Evolutionary conservation across 2,888 invertebrate species (phyloP).

Genomic region (Bimastos eiseni): DNA sequence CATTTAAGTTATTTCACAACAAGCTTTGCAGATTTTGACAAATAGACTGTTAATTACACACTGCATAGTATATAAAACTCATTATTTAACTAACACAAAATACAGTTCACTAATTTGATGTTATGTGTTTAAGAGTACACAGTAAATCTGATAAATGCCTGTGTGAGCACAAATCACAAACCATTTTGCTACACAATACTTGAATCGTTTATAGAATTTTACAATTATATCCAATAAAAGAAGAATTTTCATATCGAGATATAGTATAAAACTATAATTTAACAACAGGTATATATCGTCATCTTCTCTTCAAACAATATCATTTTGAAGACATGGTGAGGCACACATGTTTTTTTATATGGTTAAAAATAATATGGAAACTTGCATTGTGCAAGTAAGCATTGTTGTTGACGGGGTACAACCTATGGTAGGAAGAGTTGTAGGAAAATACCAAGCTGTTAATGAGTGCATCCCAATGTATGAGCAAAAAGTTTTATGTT

Average conservation of each 20-base stretch:
- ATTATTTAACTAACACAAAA: neutral
- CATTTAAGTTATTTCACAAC: neutral
- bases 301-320: too few species aligned
- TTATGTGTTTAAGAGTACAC: neutral
- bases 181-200: neutral
- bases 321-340: too few species aligned
- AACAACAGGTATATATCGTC: neutral
- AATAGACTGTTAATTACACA: slow-evolving; percentile 9
- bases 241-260: neutral
- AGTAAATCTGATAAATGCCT: neutral
- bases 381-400: neutral
- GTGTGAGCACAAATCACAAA: neutral
- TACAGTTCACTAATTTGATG: slow-evolving; percentile 1
- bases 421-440: neutral
- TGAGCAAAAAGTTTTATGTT: neutral
- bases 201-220: neutral
- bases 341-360: too few species aligned
- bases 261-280: neutral
- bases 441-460: too few species aligned
- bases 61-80: slow-evolving; percentile 1
- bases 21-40: slow-evolving; percentile 1
- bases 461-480: neutral
- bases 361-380: too few species aligned
- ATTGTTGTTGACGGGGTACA: neutral
- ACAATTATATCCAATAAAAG: slow-evolving; percentile 2